A percentile compares a stretch with the other conserved stretches of the same genome.
These are phyloP conservation scores for Aphaenogaster floridana DNA, from an alignment of 1,140 invertebrate species.

Conservation along the genomic window DNA sequence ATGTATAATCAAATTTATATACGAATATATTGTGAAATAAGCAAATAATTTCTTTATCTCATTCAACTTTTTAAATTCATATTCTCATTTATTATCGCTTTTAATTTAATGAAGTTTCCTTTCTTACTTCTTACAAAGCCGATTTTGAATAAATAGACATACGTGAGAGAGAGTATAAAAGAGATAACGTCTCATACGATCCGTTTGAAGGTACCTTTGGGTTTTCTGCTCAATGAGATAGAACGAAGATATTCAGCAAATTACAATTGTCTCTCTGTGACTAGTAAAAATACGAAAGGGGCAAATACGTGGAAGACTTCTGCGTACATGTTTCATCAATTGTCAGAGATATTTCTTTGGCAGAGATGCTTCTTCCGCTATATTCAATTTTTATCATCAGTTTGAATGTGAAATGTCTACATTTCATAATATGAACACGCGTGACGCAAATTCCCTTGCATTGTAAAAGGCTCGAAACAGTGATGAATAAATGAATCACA, in stretches of 20 bases:
- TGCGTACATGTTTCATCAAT: constrained; percentile 70
- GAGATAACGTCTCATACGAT: constrained; percentile 15
- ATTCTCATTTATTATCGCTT: background rate
- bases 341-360: constrained; percentile 17
- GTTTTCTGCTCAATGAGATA: constrained; percentile 21
- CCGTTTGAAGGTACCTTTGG: constrained; percentile 17
- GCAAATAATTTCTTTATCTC: background rate
- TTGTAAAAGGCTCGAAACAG: background rate
- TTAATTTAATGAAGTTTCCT: constrained; percentile 2
- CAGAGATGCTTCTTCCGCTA: background rate
- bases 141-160: background rate
- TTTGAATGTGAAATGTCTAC: background rate
- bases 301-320: constrained; percentile 78
- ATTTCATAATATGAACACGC: constrained; percentile 8
- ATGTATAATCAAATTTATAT: background rate
- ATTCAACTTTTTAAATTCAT: background rate
- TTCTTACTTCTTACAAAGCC: background rate
- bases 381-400: constrained; percentile 26
- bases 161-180: constrained; percentile 6
- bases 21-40: background rate
- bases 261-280: constrained; percentile 44
- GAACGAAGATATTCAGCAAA: constrained; percentile 17
- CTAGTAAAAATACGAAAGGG: constrained; percentile 69
- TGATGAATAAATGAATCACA: constrained; percentile 26
- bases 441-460: background rate